These are phyloP conservation scores for Hirudo medicinalis DNA, from an alignment of 1,140 invertebrate species.

Conservation along the genomic window DNA sequence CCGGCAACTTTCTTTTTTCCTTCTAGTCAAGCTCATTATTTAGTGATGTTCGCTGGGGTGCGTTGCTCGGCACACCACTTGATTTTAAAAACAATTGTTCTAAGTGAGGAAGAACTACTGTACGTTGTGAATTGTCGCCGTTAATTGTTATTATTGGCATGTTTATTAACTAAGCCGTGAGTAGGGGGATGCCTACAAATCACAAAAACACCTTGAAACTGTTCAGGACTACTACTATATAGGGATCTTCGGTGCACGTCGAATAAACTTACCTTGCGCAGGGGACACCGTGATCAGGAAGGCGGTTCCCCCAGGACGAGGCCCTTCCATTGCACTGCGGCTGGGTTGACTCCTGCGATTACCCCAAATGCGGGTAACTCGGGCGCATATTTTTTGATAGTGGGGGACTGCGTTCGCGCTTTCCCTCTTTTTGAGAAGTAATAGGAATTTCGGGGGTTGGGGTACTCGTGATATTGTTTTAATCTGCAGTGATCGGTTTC, in stretches of 20 bases:
- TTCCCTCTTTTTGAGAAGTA: constrained; percentile 29
- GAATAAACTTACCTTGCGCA: constrained; percentile 38
- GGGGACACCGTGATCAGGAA: constrained; percentile 52
- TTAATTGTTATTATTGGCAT: no score
- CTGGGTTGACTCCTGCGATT: constrained; percentile 58
- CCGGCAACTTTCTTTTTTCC: no score
- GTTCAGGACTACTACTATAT: not conserved
- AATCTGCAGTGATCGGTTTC: no score
- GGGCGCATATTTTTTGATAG: constrained; percentile 56
- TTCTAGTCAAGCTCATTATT: no score
- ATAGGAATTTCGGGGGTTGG: not conserved
- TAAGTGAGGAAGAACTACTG: no score
- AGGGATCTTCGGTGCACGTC: not conserved
- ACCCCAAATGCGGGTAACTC: constrained; percentile 56
- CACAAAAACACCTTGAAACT: no score
- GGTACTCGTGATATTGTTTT: not conserved
- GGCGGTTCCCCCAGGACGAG: constrained; percentile 53
- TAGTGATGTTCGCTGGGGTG: no score
- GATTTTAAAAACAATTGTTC: no score
- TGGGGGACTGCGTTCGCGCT: constrained; percentile 52
- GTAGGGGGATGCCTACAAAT: no score
- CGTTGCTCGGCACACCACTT: no score
- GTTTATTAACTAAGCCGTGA: no score
- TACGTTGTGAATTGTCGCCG: no score
- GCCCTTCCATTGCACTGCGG: constrained; percentile 57